These are phyloP conservation scores for Eulimnadia texana DNA, from an alignment of 1,140 invertebrate species.

Conservation along the genomic window DNA sequence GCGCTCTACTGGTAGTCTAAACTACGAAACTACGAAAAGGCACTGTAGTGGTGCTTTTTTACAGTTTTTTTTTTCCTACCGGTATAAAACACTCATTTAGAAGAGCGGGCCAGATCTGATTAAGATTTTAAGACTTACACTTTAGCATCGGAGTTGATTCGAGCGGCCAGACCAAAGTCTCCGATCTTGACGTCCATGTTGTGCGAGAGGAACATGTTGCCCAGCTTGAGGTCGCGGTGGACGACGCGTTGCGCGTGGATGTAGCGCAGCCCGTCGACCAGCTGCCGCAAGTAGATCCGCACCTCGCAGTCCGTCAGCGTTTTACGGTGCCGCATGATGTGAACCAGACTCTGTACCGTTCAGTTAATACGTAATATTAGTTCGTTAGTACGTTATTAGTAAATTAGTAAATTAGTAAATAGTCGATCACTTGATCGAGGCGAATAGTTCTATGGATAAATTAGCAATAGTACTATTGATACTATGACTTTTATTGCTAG, in stretches of 20 bases:
- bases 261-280: conserved; percentile 82
- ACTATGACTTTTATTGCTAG: too few relatives aligned
- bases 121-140: conserved; percentile 42
- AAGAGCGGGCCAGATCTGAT: background rate
- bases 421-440: background rate
- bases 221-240: conserved; percentile 91
- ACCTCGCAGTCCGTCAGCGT: conserved; percentile 91
- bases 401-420: background rate
- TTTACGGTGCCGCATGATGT: conserved; percentile 68
- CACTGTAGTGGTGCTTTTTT: too few relatives aligned
- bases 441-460: too few relatives aligned
- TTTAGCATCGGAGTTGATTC: conserved; percentile 63
- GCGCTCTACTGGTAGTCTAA: too few relatives aligned
- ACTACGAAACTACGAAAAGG: too few relatives aligned
- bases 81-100: too few relatives aligned
- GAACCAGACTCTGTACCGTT: conserved; percentile 47
- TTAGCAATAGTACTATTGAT: too few relatives aligned
- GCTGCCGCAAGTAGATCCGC: conserved; percentile 86
- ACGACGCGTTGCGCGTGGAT: conserved; percentile 77
- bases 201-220: conserved; percentile 91
- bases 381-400: background rate
- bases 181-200: conserved; percentile 92
- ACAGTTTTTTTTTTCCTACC: too few relatives aligned
- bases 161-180: conserved; percentile 92
- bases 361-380: conserved; percentile 17